Evolutionary conservation across 1,140 invertebrate genomes (phyloP).

Genomic region (Chironomus tepperi): DNA sequence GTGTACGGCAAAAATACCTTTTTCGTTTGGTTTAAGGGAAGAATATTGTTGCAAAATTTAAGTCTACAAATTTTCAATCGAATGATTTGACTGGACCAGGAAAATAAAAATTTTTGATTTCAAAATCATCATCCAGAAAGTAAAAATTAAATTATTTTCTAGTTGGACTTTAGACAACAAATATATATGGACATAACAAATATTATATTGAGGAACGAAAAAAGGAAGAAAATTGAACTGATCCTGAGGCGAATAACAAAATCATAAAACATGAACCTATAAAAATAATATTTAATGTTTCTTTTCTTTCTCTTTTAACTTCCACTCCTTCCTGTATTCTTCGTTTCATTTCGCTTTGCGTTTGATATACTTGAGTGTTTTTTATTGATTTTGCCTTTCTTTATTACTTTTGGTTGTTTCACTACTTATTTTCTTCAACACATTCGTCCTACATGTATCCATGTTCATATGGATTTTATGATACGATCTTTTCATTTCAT

Average conservation of each 20-base stretch:
- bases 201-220: not conserved
- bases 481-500: not conserved
- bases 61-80: no score
- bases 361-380: constrained; percentile 14
- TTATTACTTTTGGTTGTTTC: not conserved
- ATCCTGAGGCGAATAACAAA: not conserved
- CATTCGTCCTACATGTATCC: no score
- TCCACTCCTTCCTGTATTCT: not conserved
- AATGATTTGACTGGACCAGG: no score
- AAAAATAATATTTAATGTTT: constrained; percentile 15
- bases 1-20: no score
- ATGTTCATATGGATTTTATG: no score
- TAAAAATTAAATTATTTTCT: no score
- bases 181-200: not conserved
- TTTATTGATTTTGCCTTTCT: not conserved
- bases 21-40: no score
- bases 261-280: constrained; percentile 8
- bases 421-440: not conserved
- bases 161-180: no score
- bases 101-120: no score
- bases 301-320: not conserved
- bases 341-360: not conserved
- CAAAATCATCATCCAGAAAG: no score
- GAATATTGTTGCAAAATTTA: no score
- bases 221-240: not conserved